Percentiles rank a stretch among this genome's conserved stretches.
Evolutionary conservation across 1,140 invertebrate species (phyloP).

Genomic region (Potamilus streckersoni): DNA sequence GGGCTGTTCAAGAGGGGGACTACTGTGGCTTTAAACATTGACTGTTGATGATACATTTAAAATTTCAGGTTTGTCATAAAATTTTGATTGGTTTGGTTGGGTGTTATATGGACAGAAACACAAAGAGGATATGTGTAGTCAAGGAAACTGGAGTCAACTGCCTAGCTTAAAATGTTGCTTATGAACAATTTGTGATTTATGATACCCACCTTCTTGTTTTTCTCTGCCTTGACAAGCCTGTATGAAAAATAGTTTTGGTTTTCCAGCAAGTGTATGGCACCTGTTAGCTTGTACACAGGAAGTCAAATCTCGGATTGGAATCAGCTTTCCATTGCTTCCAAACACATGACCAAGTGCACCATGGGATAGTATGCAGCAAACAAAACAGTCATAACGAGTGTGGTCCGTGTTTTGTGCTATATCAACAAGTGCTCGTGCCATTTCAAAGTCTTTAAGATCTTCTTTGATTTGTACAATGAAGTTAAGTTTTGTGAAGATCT

Average conservation of each 20-base stretch:
- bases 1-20: too few relatives aligned
- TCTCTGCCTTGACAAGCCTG: slow-evolving; percentile 66
- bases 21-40: too few relatives aligned
- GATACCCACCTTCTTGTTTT: slow-evolving; percentile 47
- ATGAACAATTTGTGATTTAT: neutral
- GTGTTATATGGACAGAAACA: too few relatives aligned
- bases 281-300: slow-evolving; percentile 46
- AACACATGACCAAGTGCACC: slow-evolving; percentile 54
- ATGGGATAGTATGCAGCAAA: slow-evolving; percentile 59
- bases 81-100: too few relatives aligned
- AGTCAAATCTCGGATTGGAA: slow-evolving; percentile 53
- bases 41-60: too few relatives aligned
- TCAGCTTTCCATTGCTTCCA: slow-evolving; percentile 49
- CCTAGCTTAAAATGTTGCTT: too few relatives aligned
- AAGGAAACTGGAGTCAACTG: too few relatives aligned
- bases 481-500: slow-evolving; percentile 40
- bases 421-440: slow-evolving; percentile 26
- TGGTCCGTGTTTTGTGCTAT: slow-evolving; percentile 36
- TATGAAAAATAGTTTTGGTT: slow-evolving; percentile 67
- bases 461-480: slow-evolving; percentile 30
- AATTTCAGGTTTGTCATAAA: too few relatives aligned
- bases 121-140: too few relatives aligned
- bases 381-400: slow-evolving; percentile 49
- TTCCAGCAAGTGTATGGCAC: slow-evolving; percentile 53
- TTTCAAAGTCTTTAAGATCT: slow-evolving; percentile 32